Conservation (phyloP, 2,797 vertebrate species). For the Paramormyrops hopkinsi region DNA sequence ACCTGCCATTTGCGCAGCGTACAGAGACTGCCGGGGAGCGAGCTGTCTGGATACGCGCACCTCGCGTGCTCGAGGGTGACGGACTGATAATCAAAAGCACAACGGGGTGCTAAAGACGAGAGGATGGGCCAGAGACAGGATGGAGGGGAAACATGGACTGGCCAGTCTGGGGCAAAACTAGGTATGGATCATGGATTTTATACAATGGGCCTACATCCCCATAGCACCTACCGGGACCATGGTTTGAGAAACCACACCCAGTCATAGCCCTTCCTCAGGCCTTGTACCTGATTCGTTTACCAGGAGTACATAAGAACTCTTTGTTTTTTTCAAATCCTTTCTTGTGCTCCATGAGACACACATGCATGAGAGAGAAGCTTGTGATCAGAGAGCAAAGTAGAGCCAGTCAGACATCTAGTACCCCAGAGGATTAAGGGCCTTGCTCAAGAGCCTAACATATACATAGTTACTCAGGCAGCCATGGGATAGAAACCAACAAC, state of each 20-base stretch:
- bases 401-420: background rate
- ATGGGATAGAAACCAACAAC: background rate
- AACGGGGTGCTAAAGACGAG: background rate
- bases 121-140: background rate
- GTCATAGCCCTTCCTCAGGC: background rate
- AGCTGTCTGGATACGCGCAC: background rate
- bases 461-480: background rate
- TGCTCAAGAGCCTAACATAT: background rate
- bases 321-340: background rate
- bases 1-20: background rate
- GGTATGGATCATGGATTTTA: background rate
- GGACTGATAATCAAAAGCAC: background rate
- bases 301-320: background rate
- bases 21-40: background rate
- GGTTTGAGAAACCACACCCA: background rate
- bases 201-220: background rate
- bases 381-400: background rate
- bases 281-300: background rate
- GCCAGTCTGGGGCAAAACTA: background rate
- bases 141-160: background rate
- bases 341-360: background rate
- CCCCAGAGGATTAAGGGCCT: background rate
- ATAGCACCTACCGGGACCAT: background rate
- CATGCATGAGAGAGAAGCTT: background rate
- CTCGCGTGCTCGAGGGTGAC: background rate